A percentile compares a stretch with the other conserved stretches of the same genome.
These are phyloP conservation scores for Troides aeacus DNA, from an alignment of 2,888 invertebrate species.

Conservation along the genomic window DNA sequence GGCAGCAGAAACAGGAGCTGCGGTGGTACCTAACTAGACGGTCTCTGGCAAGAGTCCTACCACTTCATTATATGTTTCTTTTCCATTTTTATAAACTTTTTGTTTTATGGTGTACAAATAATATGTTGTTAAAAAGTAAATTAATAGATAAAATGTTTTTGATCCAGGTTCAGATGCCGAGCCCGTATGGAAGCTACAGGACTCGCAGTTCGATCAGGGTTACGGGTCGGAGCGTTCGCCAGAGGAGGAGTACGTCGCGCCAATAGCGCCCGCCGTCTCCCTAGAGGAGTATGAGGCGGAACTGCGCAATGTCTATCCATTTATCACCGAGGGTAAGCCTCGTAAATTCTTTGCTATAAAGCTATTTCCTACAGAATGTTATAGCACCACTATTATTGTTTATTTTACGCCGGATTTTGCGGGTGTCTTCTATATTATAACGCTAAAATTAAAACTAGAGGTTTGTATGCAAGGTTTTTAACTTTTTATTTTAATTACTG, in stretches of 20 bases:
- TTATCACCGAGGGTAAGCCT: conserved; percentile 83
- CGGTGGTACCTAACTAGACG: no score
- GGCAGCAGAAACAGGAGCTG: no score
- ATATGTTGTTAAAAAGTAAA: background rate
- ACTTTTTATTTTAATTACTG: no score
- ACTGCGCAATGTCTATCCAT: conserved; percentile 82
- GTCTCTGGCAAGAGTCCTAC: no score
- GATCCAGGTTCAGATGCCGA: conserved; percentile 75
- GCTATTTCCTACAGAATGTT: conserved; percentile 25
- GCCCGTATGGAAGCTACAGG: conserved; percentile 78
- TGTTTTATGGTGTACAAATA: no score
- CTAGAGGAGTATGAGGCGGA: conserved; percentile 81
- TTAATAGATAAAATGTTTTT: background rate
- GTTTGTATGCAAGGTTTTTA: background rate
- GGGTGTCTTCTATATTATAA: conserved; percentile 4
- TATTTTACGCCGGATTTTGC: conserved; percentile 15
- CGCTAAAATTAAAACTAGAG: background rate
- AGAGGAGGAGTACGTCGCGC: conserved; percentile 87
- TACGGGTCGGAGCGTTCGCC: conserved; percentile 88
- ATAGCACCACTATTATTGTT: conserved; percentile 28
- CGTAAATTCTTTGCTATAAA: conserved; percentile 31
- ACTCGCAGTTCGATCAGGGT: conserved; percentile 84
- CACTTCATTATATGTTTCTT: no score
- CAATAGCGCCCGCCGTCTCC: conserved; percentile 78
- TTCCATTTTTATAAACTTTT: no score